Base-by-base conservation (phyloP, 2,888 invertebrate species). In the Villa cingulata region DNA sequence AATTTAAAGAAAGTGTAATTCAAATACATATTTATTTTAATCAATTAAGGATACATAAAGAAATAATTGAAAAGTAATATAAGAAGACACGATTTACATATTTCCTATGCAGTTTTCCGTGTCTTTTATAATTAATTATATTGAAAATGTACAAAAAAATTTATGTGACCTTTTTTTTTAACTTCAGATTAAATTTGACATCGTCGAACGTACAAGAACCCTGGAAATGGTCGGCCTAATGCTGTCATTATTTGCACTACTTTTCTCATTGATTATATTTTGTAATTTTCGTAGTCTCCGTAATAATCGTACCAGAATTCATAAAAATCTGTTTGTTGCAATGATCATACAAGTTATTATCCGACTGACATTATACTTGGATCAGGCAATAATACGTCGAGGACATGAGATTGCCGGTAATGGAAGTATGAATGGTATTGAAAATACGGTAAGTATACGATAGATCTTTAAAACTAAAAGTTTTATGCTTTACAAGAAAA, bases 181-280 rank as follows among this genome's bases (percentile, higher is more conserved):
- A 44, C 71, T 67, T 6, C 70, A 84, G 81, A 61, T 67, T 18
- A 81, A 78, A 61, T 72, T 83, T 43, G 71, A 76, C 57, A 81
- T 87, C 37, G 85, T 82, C 0, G 74, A 77, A 55, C 75, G 74
- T 6, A 86, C 86, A 0, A 72, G 86, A 45, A 76, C 77, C 15
- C 67, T 94, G 64, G 94, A 95, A 70, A 80, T 83, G 53, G 76
- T 83, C 85, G 94, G 94, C 2, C 77, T 90, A 38, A 81, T 80
- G 47, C 63, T 86, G 10, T 94, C 94, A 0, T 71, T 90, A 6
- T 63, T 86, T 15, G 80, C 86, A 0, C 70, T 92, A 27, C 62
- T 83, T 15, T 63, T 84, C 18, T 87, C 91, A 0, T 71, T 94
- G 41, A 70, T 78, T 44, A 88, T 94, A 55, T 92, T 91, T 67